A percentile compares a stretch with the other conserved stretches of the same genome.
phyloP scores from a whole-genome alignment of 1,140 invertebrate genomes.

The Lordiphosa mommai region DNA sequence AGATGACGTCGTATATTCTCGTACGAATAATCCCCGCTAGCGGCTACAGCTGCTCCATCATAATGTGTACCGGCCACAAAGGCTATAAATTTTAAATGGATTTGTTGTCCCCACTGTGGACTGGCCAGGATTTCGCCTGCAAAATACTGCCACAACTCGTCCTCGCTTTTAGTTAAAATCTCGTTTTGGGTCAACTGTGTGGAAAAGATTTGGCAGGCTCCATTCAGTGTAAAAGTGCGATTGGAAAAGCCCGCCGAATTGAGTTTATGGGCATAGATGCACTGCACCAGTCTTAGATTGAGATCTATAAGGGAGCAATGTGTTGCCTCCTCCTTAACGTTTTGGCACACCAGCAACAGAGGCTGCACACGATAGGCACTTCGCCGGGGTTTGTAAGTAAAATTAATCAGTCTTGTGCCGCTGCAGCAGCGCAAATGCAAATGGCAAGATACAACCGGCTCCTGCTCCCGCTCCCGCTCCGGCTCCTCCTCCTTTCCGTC shows the following conservation, averaged over 20 bases:
- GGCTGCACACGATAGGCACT: slow-evolving; percentile 82
- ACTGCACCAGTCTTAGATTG: slow-evolving; percentile 90
- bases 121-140: slow-evolving; percentile 89
- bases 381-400: slow-evolving; percentile 31
- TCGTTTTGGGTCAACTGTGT: slow-evolving; percentile 86
- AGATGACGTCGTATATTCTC: slow-evolving; percentile 87
- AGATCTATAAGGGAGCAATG: slow-evolving; percentile 86
- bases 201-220: slow-evolving; percentile 85
- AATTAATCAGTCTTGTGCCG: slow-evolving; percentile 22
- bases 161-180: slow-evolving; percentile 87
- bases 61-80: slow-evolving; percentile 94
- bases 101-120: slow-evolving; percentile 82
- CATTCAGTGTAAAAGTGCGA: slow-evolving; percentile 89
- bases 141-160: slow-evolving; percentile 91
- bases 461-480: not conserved
- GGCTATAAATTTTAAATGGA: slow-evolving; percentile 88
- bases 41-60: slow-evolving; percentile 82
- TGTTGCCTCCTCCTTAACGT: slow-evolving; percentile 80
- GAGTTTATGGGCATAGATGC: slow-evolving; percentile 93
- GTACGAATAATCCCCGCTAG: slow-evolving; percentile 84
- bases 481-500: not conserved
- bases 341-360: slow-evolving; percentile 87
- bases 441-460: slow-evolving; percentile 8
- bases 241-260: slow-evolving; percentile 88
- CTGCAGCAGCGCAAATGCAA: slow-evolving; percentile 48